These are phyloP conservation scores for Cepaea hortensis DNA, from an alignment of 2,888 invertebrate genomes.

Conservation along the genomic window DNA sequence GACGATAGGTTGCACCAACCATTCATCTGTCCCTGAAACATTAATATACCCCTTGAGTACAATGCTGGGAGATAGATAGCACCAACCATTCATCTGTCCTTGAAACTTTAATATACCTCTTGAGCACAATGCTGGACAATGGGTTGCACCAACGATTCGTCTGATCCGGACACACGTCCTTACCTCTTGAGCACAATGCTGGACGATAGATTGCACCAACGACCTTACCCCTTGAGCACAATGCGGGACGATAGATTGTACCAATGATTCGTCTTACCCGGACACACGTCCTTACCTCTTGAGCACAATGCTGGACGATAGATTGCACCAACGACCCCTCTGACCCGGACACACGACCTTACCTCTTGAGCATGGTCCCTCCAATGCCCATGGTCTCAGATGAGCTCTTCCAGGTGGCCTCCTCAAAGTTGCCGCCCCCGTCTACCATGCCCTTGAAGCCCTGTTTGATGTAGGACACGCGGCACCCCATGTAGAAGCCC, in stretches of 20 bases:
- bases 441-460: slow-evolving; percentile 42
- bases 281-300: slow-evolving; percentile 30
- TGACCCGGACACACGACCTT: not conserved
- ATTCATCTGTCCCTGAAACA: too few species aligned
- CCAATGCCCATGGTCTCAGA: not conserved
- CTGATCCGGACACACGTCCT: not conserved
- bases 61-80: too few species aligned
- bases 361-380: slow-evolving; percentile 41
- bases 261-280: not conserved
- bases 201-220: too few species aligned
- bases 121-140: too few species aligned
- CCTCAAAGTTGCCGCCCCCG: slow-evolving; percentile 22
- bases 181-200: not conserved
- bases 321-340: not conserved
- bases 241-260: not conserved
- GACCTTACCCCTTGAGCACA: not conserved
- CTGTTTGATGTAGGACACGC: slow-evolving; percentile 38
- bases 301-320: not conserved
- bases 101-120: too few species aligned
- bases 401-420: slow-evolving; percentile 30
- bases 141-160: too few species aligned
- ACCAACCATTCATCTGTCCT: too few species aligned
- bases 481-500: slow-evolving; percentile 17
- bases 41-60: too few species aligned
- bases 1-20: too few species aligned